Conservation (phyloP, 2,113 vertebrate species). For the Sander vitreus region DNA sequence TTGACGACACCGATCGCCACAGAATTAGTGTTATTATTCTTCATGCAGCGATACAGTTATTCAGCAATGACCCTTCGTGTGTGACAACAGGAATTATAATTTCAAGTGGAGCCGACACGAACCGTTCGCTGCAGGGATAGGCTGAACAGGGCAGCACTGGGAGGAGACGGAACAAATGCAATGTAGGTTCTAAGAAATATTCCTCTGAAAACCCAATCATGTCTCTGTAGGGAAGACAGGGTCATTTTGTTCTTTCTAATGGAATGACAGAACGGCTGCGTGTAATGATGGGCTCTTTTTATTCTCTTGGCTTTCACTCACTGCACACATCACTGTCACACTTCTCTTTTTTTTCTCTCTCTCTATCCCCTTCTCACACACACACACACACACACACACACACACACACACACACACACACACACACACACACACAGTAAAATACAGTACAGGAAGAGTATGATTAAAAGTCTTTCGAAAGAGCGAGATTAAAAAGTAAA, state of each 20-base stretch:
- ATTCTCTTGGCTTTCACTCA: slow-evolving; percentile 70
- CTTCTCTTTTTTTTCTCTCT: neutral
- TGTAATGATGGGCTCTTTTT: slow-evolving; percentile 70
- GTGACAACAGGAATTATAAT: slow-evolving; percentile 66
- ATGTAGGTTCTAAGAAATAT: slow-evolving; percentile 70
- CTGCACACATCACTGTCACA: slow-evolving; percentile 65
- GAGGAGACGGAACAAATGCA: slow-evolving; percentile 65
- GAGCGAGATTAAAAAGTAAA: slow-evolving; percentile 68
- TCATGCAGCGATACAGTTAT: slow-evolving; percentile 31
- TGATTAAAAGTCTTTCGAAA: slow-evolving; percentile 61
- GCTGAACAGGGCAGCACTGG: slow-evolving; percentile 32
- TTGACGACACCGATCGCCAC: slow-evolving; percentile 26
- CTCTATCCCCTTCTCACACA: neutral
- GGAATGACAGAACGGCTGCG: slow-evolving; percentile 52
- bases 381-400: neutral
- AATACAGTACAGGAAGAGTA: slow-evolving; percentile 5
- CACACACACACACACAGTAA: slow-evolving; percentile 8
- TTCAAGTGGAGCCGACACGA: slow-evolving; percentile 28
- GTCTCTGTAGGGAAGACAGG: slow-evolving; percentile 50
- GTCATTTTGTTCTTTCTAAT: slow-evolving; percentile 72
- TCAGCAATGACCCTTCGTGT: slow-evolving; percentile 58
- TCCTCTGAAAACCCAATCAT: slow-evolving; percentile 73
- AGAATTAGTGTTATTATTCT: slow-evolving; percentile 63
- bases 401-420: neutral
- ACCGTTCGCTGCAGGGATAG: slow-evolving; percentile 36